Percentiles rank a stretch among this genome's conserved stretches.
These are phyloP conservation scores for Dasypus novemcinctus DNA, from an alignment of 2,113 vertebrate genomes.

Conservation along the genomic window DNA sequence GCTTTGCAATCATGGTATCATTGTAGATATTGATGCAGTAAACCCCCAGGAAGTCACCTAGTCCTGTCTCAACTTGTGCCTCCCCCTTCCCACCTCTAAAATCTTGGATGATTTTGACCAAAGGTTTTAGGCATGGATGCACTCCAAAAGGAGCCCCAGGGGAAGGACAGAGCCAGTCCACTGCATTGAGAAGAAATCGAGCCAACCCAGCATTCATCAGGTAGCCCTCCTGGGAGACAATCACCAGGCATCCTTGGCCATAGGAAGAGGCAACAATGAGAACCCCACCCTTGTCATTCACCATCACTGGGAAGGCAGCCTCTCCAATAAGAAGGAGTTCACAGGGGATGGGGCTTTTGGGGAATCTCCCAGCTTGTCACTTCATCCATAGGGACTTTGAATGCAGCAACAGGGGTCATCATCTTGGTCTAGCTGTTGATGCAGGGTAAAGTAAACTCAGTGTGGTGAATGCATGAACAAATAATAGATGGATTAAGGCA, in stretches of 20 bases:
- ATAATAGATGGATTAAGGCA: neutral
- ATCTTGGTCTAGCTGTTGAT: neutral
- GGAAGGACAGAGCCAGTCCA: conserved; percentile 80
- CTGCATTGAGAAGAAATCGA: conserved; percentile 83
- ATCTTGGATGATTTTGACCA: too few relatives aligned
- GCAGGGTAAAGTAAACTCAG: neutral
- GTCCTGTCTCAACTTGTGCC: conserved; percentile 6
- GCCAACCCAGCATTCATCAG: conserved; percentile 72
- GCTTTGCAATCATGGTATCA: neutral
- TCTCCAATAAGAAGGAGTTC: conserved; percentile 74
- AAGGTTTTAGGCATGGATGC: too few relatives aligned
- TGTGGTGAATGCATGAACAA: neutral
- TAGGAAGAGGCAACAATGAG: conserved; percentile 79
- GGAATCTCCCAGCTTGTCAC: conserved; percentile 68
- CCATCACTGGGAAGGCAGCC: conserved; percentile 72
- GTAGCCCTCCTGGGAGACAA: conserved; percentile 85
- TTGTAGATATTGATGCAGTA: conserved; percentile 71
- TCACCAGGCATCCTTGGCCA: conserved; percentile 85
- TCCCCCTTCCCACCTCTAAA: conserved; percentile 26
- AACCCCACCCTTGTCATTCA: conserved; percentile 71
- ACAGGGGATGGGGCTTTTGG: neutral
- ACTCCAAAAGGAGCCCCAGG: conserved; percentile 76
- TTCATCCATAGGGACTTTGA: conserved; percentile 64
- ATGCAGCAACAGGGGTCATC: neutral
- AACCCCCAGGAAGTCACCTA: conserved; percentile 68